Conservation (phyloP, 1,140 invertebrate species). For the Zeugodacus cucurbitae region DNA sequence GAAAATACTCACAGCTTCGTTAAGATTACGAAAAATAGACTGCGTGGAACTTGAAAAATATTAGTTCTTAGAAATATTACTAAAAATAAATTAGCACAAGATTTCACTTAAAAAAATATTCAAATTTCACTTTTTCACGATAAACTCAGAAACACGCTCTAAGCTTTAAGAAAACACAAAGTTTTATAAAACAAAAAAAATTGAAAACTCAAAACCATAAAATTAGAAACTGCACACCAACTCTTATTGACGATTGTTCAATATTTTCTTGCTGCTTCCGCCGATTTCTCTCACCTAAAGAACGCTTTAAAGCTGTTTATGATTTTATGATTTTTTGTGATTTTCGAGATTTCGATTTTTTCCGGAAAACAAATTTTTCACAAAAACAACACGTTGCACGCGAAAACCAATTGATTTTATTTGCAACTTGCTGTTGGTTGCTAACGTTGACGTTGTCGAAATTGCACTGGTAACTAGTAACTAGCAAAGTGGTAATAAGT, state of each 20-base stretch:
- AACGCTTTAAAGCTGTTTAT: neutral
- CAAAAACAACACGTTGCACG: neutral
- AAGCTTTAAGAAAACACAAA: neutral
- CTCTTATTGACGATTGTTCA: neutral
- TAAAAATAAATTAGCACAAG: neutral
- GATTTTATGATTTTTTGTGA: neutral
- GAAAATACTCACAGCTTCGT: slow-evolving; percentile 9
- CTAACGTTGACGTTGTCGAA: neutral
- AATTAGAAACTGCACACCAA: neutral
- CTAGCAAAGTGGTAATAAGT: neutral
- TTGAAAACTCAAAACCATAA: neutral
- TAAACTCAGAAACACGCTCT: neutral
- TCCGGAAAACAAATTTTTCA: neutral
- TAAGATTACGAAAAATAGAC: neutral
- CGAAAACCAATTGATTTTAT: neutral
- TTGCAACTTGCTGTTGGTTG: slow-evolving; percentile 12
- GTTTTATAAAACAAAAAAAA: neutral
- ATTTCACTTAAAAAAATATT: neutral
- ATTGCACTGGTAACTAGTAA: slow-evolving; percentile 16
- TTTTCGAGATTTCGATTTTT: neutral
- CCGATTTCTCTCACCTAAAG: slow-evolving; percentile 33
- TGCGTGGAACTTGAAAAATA: neutral
- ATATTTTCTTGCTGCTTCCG: slow-evolving; percentile 2
- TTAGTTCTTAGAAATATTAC: neutral
- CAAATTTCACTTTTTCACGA: neutral